Evolutionary conservation across 2,113 vertebrate species (phyloP), one percentile per base, ranked within the genome.

Genomic region (Oceanites oceanicus): DNA sequence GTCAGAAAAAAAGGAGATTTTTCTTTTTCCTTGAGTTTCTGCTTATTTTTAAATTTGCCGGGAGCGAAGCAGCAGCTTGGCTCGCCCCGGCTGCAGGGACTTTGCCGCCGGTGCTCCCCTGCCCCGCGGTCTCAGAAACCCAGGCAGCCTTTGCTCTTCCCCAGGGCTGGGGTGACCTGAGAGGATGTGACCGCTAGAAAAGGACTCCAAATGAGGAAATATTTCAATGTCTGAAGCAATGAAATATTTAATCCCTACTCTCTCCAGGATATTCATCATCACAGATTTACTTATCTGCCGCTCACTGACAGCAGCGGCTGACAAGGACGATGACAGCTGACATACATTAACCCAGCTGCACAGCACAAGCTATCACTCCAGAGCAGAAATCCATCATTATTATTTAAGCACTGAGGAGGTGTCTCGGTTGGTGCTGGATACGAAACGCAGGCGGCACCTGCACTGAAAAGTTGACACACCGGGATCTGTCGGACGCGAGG

Each of bases 251-350:
- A 93, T 96, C 84, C 67, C 61, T 82, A 72, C 59, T 88, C 81
- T 91, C 94, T 75, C 87, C 5, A 16, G 91, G 89, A 62, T 77
- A 62, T 94, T 90, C 95, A 91, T 97, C 91, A 95, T 95, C 78
- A 94, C 84, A 92, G 88, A 91, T 89, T 96, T 94, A 91, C 74
- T 96, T 88, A 85, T 88, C 86, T 92, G 86, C 88, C 7, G 65
- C 91, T 94, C 67, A 7, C 80, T 86, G 94, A 32, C 95, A 92
- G 94, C 86, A 52, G 91, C 7, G 1, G 80, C 91, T 97, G 97
- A 94, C 93, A 96, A 44, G 90, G 92, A 70, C 2, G 5, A n/a
- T 96, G 96, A 92, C 96, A 95, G 92, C 94, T 94, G 94, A 96
- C 96, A 94, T 89, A 56, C 89, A 91, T 94, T 94, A 91, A 85